Conservation (phyloP, 2,888 invertebrate species). For the Euclidia mi region DNA sequence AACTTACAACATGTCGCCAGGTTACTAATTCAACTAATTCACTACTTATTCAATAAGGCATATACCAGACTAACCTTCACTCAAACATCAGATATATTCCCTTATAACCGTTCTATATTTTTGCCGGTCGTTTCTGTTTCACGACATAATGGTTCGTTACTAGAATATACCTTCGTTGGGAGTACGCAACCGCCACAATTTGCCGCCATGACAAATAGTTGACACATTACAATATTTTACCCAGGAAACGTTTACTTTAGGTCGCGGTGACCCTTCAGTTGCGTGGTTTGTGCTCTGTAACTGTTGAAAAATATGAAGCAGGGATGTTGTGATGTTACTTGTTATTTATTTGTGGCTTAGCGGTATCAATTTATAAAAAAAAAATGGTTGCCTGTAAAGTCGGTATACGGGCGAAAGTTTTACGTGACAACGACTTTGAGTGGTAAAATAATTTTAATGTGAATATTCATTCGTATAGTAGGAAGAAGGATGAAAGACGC, state of each 20-base stretch:
- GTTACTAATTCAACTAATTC: too few relatives aligned
- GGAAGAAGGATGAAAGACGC: too few relatives aligned
- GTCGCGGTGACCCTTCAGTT: not conserved
- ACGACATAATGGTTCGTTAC: not conserved
- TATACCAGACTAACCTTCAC: not conserved
- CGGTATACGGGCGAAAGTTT: too few relatives aligned
- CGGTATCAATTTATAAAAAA: too few relatives aligned
- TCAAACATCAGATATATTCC: too few relatives aligned
- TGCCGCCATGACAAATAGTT: conserved; percentile 13
- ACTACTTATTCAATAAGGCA: too few relatives aligned
- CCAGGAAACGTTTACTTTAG: conserved; percentile 5
- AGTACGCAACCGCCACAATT: conserved; percentile 8
- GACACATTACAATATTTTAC: conserved; percentile 12
- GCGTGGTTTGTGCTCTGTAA: not conserved
- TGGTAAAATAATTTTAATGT: too few relatives aligned
- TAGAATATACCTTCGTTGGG: conserved; percentile 9
- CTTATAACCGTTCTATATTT: not conserved
- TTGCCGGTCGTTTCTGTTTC: not conserved
- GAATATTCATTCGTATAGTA: too few relatives aligned
- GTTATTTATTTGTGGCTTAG: too few relatives aligned
- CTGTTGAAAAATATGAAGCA: not conserved
- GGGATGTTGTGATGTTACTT: not conserved
- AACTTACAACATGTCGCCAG: too few relatives aligned
- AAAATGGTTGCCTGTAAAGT: too few relatives aligned
- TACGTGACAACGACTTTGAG: too few relatives aligned